Evolutionary conservation across 1,140 invertebrate genomes (phyloP).

Genomic region (Melitaea cinxia): DNA sequence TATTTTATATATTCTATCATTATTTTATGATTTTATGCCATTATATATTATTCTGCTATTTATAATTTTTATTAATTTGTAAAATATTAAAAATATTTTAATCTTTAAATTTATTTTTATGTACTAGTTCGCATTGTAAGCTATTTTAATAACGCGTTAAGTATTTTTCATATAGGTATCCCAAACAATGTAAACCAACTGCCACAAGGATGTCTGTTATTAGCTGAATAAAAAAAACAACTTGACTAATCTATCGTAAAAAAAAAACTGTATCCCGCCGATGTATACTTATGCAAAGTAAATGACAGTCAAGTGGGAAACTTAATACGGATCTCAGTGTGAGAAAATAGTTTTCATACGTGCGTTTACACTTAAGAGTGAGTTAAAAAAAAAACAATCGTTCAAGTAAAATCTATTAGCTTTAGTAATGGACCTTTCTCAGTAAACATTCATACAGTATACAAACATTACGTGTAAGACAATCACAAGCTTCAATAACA

Average conservation of each 20-base stretch:
- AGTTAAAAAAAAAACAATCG: not conserved
- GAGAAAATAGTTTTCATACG: slow-evolving; percentile 36
- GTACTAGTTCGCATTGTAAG: not conserved
- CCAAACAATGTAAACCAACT: slow-evolving; percentile 18
- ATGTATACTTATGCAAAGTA: slow-evolving; percentile 60
- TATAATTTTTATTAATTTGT: too few relatives aligned
- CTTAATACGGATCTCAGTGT: too few relatives aligned
- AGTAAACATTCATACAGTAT: slow-evolving; percentile 20
- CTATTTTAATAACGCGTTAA: not conserved
- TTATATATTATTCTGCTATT: too few relatives aligned
- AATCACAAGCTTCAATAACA: slow-evolving; percentile 26
- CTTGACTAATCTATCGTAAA: slow-evolving; percentile 35
- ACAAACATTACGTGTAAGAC: slow-evolving; percentile 23
- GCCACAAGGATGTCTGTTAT: slow-evolving; percentile 45
- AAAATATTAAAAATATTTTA: too few relatives aligned
- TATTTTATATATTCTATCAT: too few relatives aligned
- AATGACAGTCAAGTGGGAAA: slow-evolving; percentile 10
- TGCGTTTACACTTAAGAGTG: not conserved
- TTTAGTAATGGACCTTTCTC: slow-evolving; percentile 35
- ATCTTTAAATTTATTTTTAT: not conserved
- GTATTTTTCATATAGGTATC: slow-evolving; percentile 2
- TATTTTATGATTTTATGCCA: too few relatives aligned
- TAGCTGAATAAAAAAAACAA: slow-evolving; percentile 59
- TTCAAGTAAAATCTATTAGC: slow-evolving; percentile 25
- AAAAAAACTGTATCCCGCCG: slow-evolving; percentile 38